A percentile compares a stretch with the other conserved stretches of the same genome.
Conservation (phyloP, 53 echinoderm and acorn worm genomes). For the Zoroaster sp. region DNA sequence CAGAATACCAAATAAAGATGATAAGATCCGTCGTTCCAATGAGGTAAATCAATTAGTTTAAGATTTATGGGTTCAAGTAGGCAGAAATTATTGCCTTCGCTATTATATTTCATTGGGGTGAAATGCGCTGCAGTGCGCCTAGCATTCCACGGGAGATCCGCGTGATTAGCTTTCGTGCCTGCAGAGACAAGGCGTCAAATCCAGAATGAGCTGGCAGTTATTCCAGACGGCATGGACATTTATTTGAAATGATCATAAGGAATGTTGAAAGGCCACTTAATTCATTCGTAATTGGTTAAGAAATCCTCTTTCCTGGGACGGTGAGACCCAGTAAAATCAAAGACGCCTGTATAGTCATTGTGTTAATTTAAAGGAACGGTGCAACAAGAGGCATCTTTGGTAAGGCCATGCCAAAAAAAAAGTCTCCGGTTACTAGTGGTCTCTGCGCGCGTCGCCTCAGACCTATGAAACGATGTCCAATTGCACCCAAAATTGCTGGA, state of each 20-base stretch:
- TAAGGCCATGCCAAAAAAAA: too few species aligned
- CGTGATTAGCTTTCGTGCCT: neutral
- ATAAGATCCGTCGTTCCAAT: neutral
- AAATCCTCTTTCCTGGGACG: too few species aligned
- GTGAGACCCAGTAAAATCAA: too few species aligned
- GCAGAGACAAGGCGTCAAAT: neutral
- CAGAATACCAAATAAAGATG: neutral
- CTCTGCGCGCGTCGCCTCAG: too few species aligned
- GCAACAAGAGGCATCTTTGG: too few species aligned
- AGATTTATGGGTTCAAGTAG: constrained; percentile 30
- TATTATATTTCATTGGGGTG: constrained; percentile 36
- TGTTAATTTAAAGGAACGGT: too few species aligned
- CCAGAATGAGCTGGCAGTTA: neutral
- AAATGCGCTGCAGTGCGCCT: neutral
- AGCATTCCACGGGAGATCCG: constrained; percentile 3
- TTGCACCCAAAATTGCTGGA: too few species aligned
- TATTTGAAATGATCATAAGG: neutral
- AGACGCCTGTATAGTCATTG: neutral
- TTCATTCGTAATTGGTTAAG: too few species aligned
- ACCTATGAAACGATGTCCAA: too few species aligned
- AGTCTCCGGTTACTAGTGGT: too few species aligned
- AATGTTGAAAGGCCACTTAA: neutral
- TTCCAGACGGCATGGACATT: neutral
- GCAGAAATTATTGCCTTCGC: constrained; percentile 29
- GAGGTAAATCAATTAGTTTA: constrained; percentile 50